phyloP scores from a whole-genome alignment of 2,888 invertebrate species.

The Bimastos eiseni region DNA sequence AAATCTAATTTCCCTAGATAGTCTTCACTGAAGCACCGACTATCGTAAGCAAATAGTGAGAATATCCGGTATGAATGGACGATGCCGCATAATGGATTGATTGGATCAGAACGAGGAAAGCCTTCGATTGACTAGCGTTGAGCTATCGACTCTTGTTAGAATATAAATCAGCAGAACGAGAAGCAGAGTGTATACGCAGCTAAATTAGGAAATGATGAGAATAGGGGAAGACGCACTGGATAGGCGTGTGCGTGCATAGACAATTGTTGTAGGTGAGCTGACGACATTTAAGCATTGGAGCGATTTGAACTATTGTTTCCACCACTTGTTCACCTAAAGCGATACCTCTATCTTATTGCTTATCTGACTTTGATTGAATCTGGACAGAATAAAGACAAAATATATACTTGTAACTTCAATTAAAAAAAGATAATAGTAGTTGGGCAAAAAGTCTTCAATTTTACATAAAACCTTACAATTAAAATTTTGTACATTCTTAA shows the following conservation, averaged over 20 bases:
- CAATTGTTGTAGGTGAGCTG: background rate
- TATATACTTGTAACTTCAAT: too few relatives aligned
- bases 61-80: background rate
- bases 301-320: background rate
- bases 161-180: background rate
- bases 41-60: background rate
- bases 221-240: background rate
- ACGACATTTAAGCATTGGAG: background rate
- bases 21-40: background rate
- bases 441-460: too few relatives aligned
- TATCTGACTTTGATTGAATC: background rate
- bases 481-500: too few relatives aligned
- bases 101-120: background rate
- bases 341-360: background rate
- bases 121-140: background rate
- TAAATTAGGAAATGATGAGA: slow-evolving; percentile 13
- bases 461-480: too few relatives aligned
- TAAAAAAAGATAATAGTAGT: too few relatives aligned
- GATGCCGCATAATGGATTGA: background rate
- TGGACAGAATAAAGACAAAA: too few relatives aligned
- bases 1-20: background rate
- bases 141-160: background rate
- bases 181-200: background rate
- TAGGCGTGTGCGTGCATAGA: background rate
- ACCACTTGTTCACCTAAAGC: too few relatives aligned